Base-by-base conservation (phyloP, 1,140 invertebrate genomes). In the Aporrectodea caliginosa region DNA sequence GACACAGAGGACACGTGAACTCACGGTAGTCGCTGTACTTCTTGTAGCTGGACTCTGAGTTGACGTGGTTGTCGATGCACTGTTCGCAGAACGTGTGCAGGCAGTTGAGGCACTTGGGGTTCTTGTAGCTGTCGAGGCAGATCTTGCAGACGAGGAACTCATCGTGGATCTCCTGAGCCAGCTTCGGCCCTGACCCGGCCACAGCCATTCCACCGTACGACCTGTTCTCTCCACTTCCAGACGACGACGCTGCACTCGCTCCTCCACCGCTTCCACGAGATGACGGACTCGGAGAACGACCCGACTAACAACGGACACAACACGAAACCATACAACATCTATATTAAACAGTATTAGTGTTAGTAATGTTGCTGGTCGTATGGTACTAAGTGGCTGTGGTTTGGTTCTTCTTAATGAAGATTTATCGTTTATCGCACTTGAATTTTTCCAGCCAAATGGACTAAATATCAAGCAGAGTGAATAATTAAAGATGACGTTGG, bases 11-110 rank as follows among this genome's bases (percentile, higher is more conserved):
- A 81, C 88, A 89, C 0, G 88, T 88, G 83, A 89, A 89, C 75
- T 89, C 88, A 16, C 87, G 81, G 78, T 89, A 88, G 81, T 88
- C 87, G 82, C 84, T 87, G 81, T 89, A 88, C 80, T 88, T 88
- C 82, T 88, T 88, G 83, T 88, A 87, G 27, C 84, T 85, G 71
- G 85, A 85, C 78, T 87, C 86, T 16, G 86, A 86, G 83, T 85
- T 83, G 16, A 86, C 85, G 75, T 88, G 87, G 80, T 86, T 87
- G 72, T 88, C 86, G 81, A 88, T 86, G 85, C 95, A 97, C 73
- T 91, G 90, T 89, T 96, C 94, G 89, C 95, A 97, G 89, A 95
- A 97, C 1, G 94, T 94, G 90, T 97, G 95, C 83, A 98, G 91
- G 87, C 96, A 98, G 83, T 93, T 93, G 81, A 98, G 90, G 78